Evolutionary conservation across 2,888 invertebrate species (phyloP), one percentile per base, ranked within the genome.

Genomic region (Coelogynopora nodosa): DNA sequence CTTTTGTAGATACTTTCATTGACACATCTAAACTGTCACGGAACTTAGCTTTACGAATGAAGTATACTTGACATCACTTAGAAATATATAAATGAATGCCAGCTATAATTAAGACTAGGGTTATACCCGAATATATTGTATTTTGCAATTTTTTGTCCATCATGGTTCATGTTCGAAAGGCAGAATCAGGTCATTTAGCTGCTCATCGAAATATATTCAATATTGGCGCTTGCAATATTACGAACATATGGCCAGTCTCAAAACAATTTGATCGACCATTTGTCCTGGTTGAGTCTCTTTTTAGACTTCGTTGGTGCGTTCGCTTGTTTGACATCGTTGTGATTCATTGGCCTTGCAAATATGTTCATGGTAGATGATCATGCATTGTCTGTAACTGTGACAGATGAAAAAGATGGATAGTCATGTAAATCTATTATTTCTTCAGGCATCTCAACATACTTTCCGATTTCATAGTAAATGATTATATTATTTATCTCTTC

Each of bases 401-500:
- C 74, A 74, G 74, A 74, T 13, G 18, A 74, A 74, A 26, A 74
- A 74, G 18, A 74, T 74, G 49, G 18, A 49, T 49, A 18, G 49
- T 49, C 49, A 49, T 49, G 5, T 18, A 49, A 49, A 49, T 49
- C 49, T 49, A 49, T 49, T 49, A 49, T 49, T 49, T 49, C 49
- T 49, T 49, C 49, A 5, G 49, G 49, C 18, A 49, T 49, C 18
- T 49, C 49, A 49, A 49, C 49, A 18, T 49, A 5, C 5, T 49
- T 18, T 49, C 49, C 49, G 49, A 49, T 49, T 49, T 49, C 49
- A 10, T 49, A 49, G 49, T 49, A 5, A 49, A 10, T 49, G 2
- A 74, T 74, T 74, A 74, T 74, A 74, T 74, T 74, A 13, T 74
- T 74, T 74, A 74, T 74, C 74, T 74, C 74, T 74, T 74, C 74